These are phyloP conservation scores for Ips nitidus DNA, from an alignment of 1,140 invertebrate species.

Conservation along the genomic window DNA sequence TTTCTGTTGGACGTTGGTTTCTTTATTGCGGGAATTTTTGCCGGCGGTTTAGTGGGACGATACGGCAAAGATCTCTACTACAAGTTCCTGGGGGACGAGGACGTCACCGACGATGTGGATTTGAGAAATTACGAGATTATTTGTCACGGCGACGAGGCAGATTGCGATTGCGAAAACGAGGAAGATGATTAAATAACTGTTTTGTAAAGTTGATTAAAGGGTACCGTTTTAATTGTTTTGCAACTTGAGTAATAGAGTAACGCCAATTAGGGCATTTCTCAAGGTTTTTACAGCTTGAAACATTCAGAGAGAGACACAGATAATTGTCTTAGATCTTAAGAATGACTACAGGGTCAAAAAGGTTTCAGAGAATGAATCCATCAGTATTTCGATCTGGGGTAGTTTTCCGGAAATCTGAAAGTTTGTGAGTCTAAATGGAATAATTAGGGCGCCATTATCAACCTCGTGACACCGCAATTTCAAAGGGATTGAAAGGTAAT, in stretches of 20 bases:
- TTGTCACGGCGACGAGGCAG: conserved; percentile 9
- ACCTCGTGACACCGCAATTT: too few species aligned
- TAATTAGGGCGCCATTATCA: too few species aligned
- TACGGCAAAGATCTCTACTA: conserved; percentile 17
- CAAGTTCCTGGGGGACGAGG: not conserved
- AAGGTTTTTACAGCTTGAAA: too few species aligned
- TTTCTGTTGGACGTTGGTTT: conserved; percentile 26
- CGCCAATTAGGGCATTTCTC: too few species aligned
- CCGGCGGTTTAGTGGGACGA: conserved; percentile 15
- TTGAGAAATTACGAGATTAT: conserved; percentile 18
- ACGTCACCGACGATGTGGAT: not conserved
- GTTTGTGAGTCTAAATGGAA: too few species aligned
- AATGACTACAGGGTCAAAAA: too few species aligned
- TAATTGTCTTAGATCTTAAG: too few species aligned
- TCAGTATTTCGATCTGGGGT: too few species aligned
- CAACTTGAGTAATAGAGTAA: not conserved
- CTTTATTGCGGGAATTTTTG: conserved; percentile 19
- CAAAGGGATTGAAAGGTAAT: too few species aligned
- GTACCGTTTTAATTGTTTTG: not conserved
- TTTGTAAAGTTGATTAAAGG: not conserved
- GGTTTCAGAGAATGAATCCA: too few species aligned
- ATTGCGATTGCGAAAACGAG: conserved; percentile 16
- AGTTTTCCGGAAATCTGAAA: too few species aligned
- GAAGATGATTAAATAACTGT: not conserved
- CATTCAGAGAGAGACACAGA: too few species aligned